phyloP scores from a whole-genome alignment of 2,113 vertebrate species.

The Amphilophus citrinellus region DNA sequence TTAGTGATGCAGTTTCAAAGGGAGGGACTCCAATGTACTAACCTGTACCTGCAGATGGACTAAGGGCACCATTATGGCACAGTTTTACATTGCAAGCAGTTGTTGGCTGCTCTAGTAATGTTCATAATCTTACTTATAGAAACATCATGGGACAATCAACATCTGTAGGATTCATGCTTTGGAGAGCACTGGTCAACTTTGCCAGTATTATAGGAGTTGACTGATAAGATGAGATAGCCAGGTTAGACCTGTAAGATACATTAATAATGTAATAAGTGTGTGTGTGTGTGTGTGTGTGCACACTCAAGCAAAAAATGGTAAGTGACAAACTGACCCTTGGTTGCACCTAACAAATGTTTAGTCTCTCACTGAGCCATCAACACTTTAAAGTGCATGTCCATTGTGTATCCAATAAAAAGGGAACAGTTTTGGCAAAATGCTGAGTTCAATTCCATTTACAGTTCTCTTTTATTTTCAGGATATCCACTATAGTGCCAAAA shows the following conservation, averaged over 20 bases:
- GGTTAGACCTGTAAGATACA: slow-evolving; percentile 13
- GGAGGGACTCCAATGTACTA: neutral
- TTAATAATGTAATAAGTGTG: slow-evolving; percentile 43
- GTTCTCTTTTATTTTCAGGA: neutral
- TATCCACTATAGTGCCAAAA: no score
- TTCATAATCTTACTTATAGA: neutral
- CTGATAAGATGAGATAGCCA: slow-evolving; percentile 19
- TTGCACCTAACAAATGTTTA: slow-evolving; percentile 36
- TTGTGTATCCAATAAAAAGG: slow-evolving; percentile 4
- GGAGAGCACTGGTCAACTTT: neutral
- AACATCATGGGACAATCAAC: neutral
- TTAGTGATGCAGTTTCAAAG: neutral
- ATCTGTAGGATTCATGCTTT: neutral
- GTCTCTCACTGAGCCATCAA: slow-evolving; percentile 11
- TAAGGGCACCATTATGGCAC: neutral
- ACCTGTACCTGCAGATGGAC: neutral
- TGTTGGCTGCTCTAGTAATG: neutral
- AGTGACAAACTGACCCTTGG: slow-evolving; percentile 58
- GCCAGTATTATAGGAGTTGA: neutral
- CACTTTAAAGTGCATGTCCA: neutral
- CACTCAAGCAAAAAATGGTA: slow-evolving; percentile 52
- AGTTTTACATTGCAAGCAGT: neutral
- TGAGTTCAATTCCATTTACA: neutral
- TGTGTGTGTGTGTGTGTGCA: neutral
- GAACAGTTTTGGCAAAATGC: neutral